A percentile compares a stretch with the other conserved stretches of the same genome.
phyloP scores from a whole-genome alignment of 1,140 invertebrate species.

The Hypsibius dujardini region DNA sequence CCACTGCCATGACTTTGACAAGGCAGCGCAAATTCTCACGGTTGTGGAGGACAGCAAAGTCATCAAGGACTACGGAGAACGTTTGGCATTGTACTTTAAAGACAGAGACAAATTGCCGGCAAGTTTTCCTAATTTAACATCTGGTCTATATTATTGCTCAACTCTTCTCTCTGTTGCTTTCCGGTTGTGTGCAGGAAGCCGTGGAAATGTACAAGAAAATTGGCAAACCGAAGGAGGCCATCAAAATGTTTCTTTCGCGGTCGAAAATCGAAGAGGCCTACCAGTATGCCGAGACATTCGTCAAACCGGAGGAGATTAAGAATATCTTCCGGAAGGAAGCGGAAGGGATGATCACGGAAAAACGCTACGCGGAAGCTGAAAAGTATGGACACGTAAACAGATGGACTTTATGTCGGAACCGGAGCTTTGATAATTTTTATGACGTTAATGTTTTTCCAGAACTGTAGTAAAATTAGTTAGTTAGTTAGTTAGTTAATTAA shows the following conservation, averaged over 20 bases:
- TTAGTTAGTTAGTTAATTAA: no score
- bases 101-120: slow-evolving; percentile 50
- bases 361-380: background rate
- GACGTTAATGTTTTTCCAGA: no score
- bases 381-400: background rate
- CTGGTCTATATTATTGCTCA: no score
- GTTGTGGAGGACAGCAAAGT: slow-evolving; percentile 46
- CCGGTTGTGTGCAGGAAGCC: no score
- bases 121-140: slow-evolving; percentile 18
- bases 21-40: slow-evolving; percentile 74
- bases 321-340: slow-evolving; percentile 9
- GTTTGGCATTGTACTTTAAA: slow-evolving; percentile 53
- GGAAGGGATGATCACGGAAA: background rate
- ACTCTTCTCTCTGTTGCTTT: no score
- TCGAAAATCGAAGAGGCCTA: background rate
- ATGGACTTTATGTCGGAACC: no score
- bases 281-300: background rate
- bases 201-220: slow-evolving; percentile 63
- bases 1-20: slow-evolving; percentile 77
- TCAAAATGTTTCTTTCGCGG: slow-evolving; percentile 46
- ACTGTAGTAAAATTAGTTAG: no score
- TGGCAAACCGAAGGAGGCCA: slow-evolving; percentile 57
- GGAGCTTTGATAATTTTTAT: no score
- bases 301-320: background rate
- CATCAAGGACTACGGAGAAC: slow-evolving; percentile 43